phyloP scores from a whole-genome alignment of 1,140 invertebrate genomes.

The Sycophila sp. region DNA sequence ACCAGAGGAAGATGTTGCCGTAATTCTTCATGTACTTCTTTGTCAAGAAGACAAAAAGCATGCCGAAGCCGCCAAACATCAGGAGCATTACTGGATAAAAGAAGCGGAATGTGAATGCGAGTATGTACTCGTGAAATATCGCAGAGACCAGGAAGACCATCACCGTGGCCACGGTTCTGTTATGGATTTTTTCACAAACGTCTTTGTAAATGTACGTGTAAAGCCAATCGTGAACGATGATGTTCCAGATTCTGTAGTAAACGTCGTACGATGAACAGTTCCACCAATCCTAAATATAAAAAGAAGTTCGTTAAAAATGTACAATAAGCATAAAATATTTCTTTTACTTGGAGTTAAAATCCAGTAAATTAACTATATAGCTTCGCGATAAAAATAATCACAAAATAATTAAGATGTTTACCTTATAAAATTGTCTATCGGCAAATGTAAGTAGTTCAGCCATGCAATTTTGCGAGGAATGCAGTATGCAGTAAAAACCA shows the following conservation, averaged over 20 bases:
- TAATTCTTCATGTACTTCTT: constrained; percentile 64
- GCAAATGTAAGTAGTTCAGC: constrained; percentile 88
- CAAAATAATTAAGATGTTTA: too few relatives aligned
- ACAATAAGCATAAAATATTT: constrained; percentile 41
- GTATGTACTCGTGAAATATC: constrained; percentile 86
- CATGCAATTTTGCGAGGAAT: constrained; percentile 89
- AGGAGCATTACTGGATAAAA: constrained; percentile 88
- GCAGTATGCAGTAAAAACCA: constrained; percentile 86
- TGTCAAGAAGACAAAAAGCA: constrained; percentile 69
- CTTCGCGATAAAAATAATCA: constrained; percentile 11
- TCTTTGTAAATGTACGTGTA: constrained; percentile 93
- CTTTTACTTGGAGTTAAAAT: background rate
- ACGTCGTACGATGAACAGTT: constrained; percentile 81
- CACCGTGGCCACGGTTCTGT: constrained; percentile 67
- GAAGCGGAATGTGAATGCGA: constrained; percentile 81
- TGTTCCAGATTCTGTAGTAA: constrained; percentile 94
- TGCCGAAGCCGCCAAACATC: constrained; percentile 73
- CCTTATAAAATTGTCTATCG: constrained; percentile 86
- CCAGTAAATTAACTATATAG: background rate
- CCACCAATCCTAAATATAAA: constrained; percentile 98
- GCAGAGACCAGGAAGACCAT: constrained; percentile 75
- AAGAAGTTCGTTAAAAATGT: too few relatives aligned
- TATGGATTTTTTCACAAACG: constrained; percentile 71
- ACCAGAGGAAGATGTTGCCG: constrained; percentile 88
- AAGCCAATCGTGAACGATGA: constrained; percentile 94